Percentiles rank a stretch among this genome's conserved stretches.
phyloP scores from a whole-genome alignment of 2,797 vertebrate genomes.

The Gymnothorax reevesii region DNA sequence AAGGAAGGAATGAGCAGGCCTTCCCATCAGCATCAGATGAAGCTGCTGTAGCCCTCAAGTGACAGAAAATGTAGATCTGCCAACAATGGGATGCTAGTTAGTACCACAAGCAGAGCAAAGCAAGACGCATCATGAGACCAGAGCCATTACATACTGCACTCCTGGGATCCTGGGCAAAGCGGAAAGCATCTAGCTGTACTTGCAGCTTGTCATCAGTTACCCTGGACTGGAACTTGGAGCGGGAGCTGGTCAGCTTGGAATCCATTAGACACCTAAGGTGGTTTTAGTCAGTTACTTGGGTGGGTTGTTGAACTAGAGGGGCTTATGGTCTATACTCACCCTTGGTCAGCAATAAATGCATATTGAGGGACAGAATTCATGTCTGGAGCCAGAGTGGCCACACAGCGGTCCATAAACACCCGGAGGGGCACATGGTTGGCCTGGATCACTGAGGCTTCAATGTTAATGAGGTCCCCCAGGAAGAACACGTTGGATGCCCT shows the following conservation, averaged over 20 bases:
- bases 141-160: constrained; percentile 46
- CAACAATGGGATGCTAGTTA: not conserved
- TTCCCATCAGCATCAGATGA: constrained; percentile 43
- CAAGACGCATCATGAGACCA: too few species aligned
- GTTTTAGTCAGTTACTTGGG: too few species aligned
- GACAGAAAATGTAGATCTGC: constrained; percentile 70
- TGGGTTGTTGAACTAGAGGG: not conserved
- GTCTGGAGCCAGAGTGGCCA: constrained; percentile 31
- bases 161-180: constrained; percentile 50
- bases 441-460: constrained; percentile 33
- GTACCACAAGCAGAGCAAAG: not conserved
- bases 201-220: constrained; percentile 48
- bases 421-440: constrained; percentile 31
- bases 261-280: constrained; percentile 40
- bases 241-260: constrained; percentile 36
- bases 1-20: constrained; percentile 64
- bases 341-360: constrained; percentile 40
- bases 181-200: constrained; percentile 69
- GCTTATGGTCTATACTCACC: constrained; percentile 32
- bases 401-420: constrained; percentile 37
- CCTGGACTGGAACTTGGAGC: constrained; percentile 55
- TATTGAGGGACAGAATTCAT: constrained; percentile 58
- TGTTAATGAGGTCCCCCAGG: constrained; percentile 34
- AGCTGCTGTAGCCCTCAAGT: constrained; percentile 58
- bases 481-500: constrained; percentile 20